Conservation (phyloP, 2,113 vertebrate genomes). For the Etia nguti region DNA sequence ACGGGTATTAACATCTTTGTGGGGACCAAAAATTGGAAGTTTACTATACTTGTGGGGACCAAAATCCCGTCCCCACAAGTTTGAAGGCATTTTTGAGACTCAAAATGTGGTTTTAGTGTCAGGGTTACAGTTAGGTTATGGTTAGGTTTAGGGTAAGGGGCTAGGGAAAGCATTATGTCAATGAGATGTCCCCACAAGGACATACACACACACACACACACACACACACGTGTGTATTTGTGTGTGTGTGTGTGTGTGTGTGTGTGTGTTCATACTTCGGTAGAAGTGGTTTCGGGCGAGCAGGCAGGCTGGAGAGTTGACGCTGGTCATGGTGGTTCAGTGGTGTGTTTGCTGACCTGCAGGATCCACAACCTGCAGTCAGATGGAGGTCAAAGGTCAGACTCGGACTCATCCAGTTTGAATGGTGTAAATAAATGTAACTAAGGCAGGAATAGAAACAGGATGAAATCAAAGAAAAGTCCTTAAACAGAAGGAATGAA, state of each 20-base stretch:
- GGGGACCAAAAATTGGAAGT: no score
- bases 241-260: background rate
- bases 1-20: no score
- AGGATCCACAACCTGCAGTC: background rate
- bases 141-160: no score
- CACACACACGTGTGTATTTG: background rate
- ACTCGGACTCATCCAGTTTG: background rate
- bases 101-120: no score
- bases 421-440: background rate
- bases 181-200: no score
- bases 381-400: background rate
- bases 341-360: background rate
- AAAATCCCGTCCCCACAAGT: no score
- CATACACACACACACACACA: no score
- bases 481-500: background rate
- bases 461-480: background rate
- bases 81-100: no score
- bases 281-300: conserved; percentile 66
- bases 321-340: conserved; percentile 52
- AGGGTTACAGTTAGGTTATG: no score
- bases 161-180: no score
- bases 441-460: background rate
- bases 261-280: conserved; percentile 45
- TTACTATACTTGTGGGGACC: no score
- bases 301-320: conserved; percentile 68